Conservation (phyloP, 2,888 invertebrate genomes). For the Ditula angustiorana region DNA sequence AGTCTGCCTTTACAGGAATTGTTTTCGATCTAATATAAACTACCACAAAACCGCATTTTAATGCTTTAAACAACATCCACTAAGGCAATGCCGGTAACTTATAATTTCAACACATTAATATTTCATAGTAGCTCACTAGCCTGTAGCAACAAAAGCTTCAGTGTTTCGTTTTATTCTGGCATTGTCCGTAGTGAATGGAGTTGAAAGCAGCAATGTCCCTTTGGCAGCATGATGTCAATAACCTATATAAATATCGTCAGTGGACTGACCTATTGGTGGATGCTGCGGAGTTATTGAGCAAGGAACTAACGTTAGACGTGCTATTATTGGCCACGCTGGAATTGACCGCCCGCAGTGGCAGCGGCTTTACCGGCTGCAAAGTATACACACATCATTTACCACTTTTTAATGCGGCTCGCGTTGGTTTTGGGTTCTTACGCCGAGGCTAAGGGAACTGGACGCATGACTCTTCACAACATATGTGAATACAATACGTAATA, state of each 20-base stretch:
- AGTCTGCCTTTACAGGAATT: conserved; percentile 5
- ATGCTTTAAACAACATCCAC: conserved; percentile 21
- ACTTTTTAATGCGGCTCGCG: conserved; percentile 30
- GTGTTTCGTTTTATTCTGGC: background rate
- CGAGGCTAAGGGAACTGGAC: background rate
- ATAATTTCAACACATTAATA: too few species aligned
- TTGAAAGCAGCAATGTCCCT: background rate
- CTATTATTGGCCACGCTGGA: conserved; percentile 74
- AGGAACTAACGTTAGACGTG: conserved; percentile 83
- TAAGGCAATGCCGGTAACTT: background rate
- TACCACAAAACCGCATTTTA: conserved; percentile 5
- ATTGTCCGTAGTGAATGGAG: background rate
- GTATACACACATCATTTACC: conserved; percentile 58
- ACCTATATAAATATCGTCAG: conserved; percentile 39
- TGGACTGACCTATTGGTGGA: conserved; percentile 80
- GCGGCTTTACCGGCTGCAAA: conserved; percentile 93
- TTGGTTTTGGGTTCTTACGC: conserved; percentile 59
- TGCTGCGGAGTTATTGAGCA: conserved; percentile 85
- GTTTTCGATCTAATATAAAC: conserved; percentile 14
- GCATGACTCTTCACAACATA: too few species aligned
- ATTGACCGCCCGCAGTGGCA: conserved; percentile 90
- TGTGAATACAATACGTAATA: too few species aligned
- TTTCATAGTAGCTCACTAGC: too few species aligned
- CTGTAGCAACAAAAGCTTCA: too few species aligned
- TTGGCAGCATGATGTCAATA: conserved; percentile 1